Evolutionary conservation across 2,797 vertebrate genomes (phyloP).

Genomic region (Glossophaga mutica): DNA sequence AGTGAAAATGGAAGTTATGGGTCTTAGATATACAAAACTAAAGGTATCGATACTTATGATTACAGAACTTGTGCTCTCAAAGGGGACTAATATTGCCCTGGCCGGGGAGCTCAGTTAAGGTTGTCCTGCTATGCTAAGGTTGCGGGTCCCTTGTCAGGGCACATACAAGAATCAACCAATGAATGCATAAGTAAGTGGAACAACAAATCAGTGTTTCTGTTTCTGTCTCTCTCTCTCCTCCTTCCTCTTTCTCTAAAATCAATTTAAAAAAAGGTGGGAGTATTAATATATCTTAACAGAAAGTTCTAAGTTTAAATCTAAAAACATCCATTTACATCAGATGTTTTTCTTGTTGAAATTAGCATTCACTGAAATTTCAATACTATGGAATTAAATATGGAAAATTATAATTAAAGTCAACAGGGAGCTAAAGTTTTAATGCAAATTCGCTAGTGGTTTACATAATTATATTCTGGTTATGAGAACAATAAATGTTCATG

Average conservation of each 20-base stretch:
- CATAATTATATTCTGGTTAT: conserved; percentile 25
- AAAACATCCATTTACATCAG: not conserved
- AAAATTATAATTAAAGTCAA: conserved; percentile 9
- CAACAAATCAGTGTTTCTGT: not conserved
- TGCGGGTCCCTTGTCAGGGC: not conserved
- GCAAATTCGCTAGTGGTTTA: conserved; percentile 24
- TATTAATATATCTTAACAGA: not conserved
- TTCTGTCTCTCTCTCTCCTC: not conserved
- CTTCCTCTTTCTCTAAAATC: not conserved
- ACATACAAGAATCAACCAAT: not conserved
- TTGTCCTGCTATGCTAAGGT: not conserved
- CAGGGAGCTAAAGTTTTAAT: not conserved
- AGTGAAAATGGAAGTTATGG: not conserved
- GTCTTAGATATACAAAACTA: not conserved
- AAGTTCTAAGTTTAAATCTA: not conserved
- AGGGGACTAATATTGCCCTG: not conserved
- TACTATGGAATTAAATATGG: not conserved
- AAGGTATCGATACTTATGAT: conserved; percentile 7
- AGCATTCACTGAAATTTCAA: not conserved
- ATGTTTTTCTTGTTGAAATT: conserved; percentile 24
- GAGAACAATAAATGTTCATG: conserved; percentile 2
- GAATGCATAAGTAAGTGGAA: not conserved
- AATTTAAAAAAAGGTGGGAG: not conserved
- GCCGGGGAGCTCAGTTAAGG: not conserved
- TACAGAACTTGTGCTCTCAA: conserved; percentile 14